A percentile compares a stretch with the other conserved stretches of the same genome.
phyloP scores from a whole-genome alignment of 2,888 invertebrate genomes.

The Heterodera filipjevi region DNA sequence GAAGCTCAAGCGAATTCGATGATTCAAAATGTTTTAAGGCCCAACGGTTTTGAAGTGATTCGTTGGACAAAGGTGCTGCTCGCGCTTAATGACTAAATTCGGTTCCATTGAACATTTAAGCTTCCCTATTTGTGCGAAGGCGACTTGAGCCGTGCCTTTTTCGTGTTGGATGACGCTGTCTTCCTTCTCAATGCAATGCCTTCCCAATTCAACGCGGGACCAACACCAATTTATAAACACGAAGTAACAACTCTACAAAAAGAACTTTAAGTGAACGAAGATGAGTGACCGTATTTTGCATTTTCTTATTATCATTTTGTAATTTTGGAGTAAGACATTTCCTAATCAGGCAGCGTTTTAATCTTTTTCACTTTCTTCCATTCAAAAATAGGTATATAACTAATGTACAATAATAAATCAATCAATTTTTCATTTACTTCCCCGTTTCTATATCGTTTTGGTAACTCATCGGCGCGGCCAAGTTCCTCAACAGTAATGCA shows the following conservation, averaged over 20 bases:
- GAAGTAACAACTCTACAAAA: neutral
- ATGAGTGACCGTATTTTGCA: too few relatives aligned
- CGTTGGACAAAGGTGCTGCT: slow-evolving; percentile 76
- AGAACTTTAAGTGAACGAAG: neutral
- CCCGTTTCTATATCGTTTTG: too few relatives aligned
- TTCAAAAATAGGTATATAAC: too few relatives aligned
- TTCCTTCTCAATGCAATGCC: slow-evolving; percentile 47
- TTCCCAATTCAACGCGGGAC: slow-evolving; percentile 3
- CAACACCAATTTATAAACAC: neutral
- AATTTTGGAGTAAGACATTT: too few relatives aligned
- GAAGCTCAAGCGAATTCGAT: slow-evolving; percentile 79
- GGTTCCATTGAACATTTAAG: slow-evolving; percentile 63
- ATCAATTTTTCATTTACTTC: too few relatives aligned
- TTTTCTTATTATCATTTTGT: too few relatives aligned
- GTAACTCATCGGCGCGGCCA: too few relatives aligned
- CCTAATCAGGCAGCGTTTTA: too few relatives aligned
- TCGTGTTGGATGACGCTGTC: slow-evolving; percentile 56
- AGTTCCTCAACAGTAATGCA: too few relatives aligned
- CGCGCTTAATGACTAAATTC: too few relatives aligned
- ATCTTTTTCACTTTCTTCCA: too few relatives aligned
- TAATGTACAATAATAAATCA: too few relatives aligned
- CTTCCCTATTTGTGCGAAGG: slow-evolving; percentile 96
- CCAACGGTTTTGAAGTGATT: slow-evolving; percentile 76
- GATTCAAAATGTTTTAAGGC: slow-evolving; percentile 72
- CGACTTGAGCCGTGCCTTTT: slow-evolving; percentile 69